Percentiles rank a stretch among this genome's conserved stretches.
Evolutionary conservation across 1,140 invertebrate genomes (phyloP).

Genomic region (Drosophila tristis): DNA sequence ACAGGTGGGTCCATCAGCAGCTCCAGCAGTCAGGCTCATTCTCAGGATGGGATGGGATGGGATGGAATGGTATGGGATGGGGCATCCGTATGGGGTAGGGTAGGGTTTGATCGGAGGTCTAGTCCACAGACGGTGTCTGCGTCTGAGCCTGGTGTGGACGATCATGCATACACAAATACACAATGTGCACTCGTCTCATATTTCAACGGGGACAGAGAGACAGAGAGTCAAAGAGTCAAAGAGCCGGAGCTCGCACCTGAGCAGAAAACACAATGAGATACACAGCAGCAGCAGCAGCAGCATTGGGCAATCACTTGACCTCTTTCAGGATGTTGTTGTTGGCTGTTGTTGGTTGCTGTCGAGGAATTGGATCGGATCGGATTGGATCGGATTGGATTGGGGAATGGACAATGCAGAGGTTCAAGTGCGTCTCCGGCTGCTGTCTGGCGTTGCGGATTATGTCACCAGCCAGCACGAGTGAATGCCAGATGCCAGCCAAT

Average conservation of each 20-base stretch:
- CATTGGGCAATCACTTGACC: conserved; percentile 78
- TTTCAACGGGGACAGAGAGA: conserved; percentile 52
- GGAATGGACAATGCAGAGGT: conserved; percentile 43
- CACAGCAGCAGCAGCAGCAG: conserved; percentile 24
- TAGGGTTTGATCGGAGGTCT: not conserved
- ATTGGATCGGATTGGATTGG: not conserved
- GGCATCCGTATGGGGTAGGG: conserved; percentile 20
- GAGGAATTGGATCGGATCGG: conserved; percentile 13
- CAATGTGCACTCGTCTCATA: conserved; percentile 60
- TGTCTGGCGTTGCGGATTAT: conserved; percentile 12
- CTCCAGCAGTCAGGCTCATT: not conserved
- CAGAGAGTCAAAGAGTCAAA: conserved; percentile 7
- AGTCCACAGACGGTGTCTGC: too few species aligned
- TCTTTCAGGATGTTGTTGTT: conserved; percentile 82
- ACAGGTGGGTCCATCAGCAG: conserved; percentile 1
- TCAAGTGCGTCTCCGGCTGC: conserved; percentile 66
- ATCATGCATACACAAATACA: conserved; percentile 75
- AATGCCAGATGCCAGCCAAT: conserved; percentile 16
- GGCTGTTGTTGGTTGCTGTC: conserved; percentile 17
- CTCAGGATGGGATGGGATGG: not conserved
- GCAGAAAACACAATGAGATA: conserved; percentile 81
- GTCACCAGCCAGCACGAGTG: conserved; percentile 19
- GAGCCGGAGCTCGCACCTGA: conserved; percentile 61
- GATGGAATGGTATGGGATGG: conserved; percentile 20
- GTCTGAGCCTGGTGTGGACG: conserved; percentile 27